These are phyloP conservation scores for Drosophila kepulauana DNA, from an alignment of 1,140 invertebrate genomes.

Conservation along the genomic window DNA sequence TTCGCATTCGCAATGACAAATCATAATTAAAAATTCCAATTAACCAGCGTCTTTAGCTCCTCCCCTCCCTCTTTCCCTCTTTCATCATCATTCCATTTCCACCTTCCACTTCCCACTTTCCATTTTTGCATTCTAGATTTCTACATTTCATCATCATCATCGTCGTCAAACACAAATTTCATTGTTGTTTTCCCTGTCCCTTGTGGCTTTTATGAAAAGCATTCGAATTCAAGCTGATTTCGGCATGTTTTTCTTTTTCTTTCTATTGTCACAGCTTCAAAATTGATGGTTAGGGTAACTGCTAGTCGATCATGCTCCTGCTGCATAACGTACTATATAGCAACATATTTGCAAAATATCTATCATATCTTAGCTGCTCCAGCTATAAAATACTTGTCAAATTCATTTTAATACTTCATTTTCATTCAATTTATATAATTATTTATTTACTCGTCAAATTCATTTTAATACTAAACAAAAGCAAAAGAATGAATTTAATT, in stretches of 20 bases:
- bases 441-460: no score
- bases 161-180: slow-evolving; percentile 44
- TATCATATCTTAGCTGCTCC: no score
- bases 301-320: no score
- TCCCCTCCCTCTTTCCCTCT: no score
- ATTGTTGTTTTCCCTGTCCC: slow-evolving; percentile 29
- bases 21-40: slow-evolving; percentile 81
- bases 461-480: no score
- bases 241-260: background rate
- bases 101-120: background rate
- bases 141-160: background rate
- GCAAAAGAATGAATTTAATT: no score
- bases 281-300: no score
- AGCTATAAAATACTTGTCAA: no score
- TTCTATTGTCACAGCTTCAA: background rate
- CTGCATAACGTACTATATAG: no score
- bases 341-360: no score
- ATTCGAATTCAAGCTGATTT: background rate
- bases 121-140: background rate
- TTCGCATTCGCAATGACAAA: slow-evolving; percentile 63
- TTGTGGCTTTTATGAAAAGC: slow-evolving; percentile 6
- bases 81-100: background rate
- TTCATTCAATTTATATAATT: no score
- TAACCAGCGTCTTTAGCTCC: slow-evolving; percentile 60
- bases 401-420: no score